Percentiles rank a stretch among this genome's conserved stretches.
phyloP scores from a whole-genome alignment of 2,888 invertebrate genomes.

The Aproaerema taeniolella region DNA sequence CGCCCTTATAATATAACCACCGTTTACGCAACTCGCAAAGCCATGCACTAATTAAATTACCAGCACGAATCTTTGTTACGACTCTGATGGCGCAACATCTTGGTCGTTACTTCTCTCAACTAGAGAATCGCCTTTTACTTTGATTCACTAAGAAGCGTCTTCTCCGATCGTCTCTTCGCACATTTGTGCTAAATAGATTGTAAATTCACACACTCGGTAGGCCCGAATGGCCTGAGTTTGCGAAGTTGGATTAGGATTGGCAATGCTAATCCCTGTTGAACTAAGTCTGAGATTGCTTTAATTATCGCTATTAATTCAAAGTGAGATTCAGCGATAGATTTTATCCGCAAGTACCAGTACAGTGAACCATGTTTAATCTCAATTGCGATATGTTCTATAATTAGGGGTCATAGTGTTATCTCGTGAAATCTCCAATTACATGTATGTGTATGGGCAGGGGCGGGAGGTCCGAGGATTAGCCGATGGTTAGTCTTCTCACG shows the following conservation, averaged over 20 bases:
- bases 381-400: conserved; percentile 33
- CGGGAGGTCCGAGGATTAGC: conserved; percentile 49
- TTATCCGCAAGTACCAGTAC: neutral
- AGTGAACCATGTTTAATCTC: neutral
- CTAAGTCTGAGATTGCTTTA: neutral
- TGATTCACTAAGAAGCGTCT: conserved; percentile 25
- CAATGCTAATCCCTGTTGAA: conserved; percentile 30
- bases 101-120: conserved; percentile 16
- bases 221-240: conserved; percentile 41
- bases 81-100: conserved; percentile 10
- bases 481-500: conserved; percentile 70
- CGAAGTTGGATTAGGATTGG: conserved; percentile 23
- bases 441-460: conserved; percentile 35
- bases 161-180: conserved; percentile 31
- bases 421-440: conserved; percentile 72
- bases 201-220: conserved; percentile 40
- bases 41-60: conserved; percentile 36
- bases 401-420: conserved; percentile 66
- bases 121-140: conserved; percentile 24
- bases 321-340: no score
- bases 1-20: conserved; percentile 23
- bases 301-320: neutral
- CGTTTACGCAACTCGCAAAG: conserved; percentile 17
- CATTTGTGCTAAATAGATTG: conserved; percentile 39
- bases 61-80: conserved; percentile 21